Percentiles rank a stretch among this genome's conserved stretches.
phyloP scores from a whole-genome alignment of 2,113 vertebrate species.

The Ceyx melanurus region DNA sequence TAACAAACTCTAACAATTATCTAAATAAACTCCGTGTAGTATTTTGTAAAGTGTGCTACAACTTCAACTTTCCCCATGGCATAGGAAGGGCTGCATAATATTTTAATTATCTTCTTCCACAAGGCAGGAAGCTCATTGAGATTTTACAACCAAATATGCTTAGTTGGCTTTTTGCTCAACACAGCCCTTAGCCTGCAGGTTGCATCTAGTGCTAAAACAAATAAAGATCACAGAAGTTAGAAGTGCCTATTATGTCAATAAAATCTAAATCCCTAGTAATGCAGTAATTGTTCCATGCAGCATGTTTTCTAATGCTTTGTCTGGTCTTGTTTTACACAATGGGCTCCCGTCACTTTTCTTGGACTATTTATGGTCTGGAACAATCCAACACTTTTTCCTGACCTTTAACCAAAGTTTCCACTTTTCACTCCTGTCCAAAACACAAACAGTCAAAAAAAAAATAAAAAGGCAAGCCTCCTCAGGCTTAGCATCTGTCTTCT shows the following conservation, averaged over 20 bases:
- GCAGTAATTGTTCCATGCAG: slow-evolving; percentile 67
- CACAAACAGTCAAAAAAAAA: not conserved
- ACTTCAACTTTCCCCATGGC: slow-evolving; percentile 32
- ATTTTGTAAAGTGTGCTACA: not conserved
- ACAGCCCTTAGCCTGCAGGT: slow-evolving; percentile 57
- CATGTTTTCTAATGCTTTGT: slow-evolving; percentile 60
- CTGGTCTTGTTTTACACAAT: slow-evolving; percentile 67
- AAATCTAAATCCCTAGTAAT: slow-evolving; percentile 67
- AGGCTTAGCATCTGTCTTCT: not conserved
- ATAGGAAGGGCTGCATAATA: slow-evolving; percentile 12
- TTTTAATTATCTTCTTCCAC: slow-evolving; percentile 59
- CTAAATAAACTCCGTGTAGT: not conserved
- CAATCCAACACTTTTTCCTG: slow-evolving; percentile 46
- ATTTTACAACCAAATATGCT: slow-evolving; percentile 66
- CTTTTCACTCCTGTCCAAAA: slow-evolving; percentile 20
- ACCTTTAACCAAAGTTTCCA: slow-evolving; percentile 39
- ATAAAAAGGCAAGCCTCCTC: not conserved
- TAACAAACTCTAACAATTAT: not conserved
- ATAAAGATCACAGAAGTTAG: slow-evolving; percentile 65
- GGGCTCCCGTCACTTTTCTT: slow-evolving; percentile 47
- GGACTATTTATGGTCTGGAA: slow-evolving; percentile 37
- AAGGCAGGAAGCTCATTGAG: slow-evolving; percentile 50
- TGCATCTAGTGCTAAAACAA: slow-evolving; percentile 61
- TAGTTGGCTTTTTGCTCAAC: slow-evolving; percentile 50
- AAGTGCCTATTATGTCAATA: slow-evolving; percentile 68